Evolutionary conservation across 1,140 invertebrate genomes (phyloP).

Genomic region (Heliconius congener): DNA sequence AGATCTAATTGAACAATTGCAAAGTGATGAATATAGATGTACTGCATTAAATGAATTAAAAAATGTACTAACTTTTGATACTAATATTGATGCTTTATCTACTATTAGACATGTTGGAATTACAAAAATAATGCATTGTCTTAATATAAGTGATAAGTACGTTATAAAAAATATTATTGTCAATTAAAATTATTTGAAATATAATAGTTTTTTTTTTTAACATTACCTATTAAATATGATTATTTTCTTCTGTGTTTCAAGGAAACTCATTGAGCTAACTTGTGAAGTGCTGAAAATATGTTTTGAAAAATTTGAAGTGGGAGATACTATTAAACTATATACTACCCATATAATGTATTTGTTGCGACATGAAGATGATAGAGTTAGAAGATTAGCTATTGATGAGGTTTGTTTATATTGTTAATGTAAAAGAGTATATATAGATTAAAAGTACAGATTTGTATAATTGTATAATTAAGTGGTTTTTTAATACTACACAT

Average conservation of each 20-base stretch:
- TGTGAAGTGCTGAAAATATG: slow-evolving; percentile 83
- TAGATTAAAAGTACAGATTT: too few species aligned
- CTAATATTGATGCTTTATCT: slow-evolving; percentile 39
- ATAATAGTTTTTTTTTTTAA: too few species aligned
- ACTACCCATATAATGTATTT: slow-evolving; percentile 78
- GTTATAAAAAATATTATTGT: slow-evolving; percentile 12
- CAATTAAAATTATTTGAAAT: too few species aligned
- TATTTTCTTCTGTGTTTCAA: slow-evolving; percentile 47
- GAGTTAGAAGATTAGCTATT: slow-evolving; percentile 81
- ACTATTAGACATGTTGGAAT: slow-evolving; percentile 60
- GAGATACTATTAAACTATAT: slow-evolving; percentile 77
- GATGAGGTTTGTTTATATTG: slow-evolving; percentile 67
- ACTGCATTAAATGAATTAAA: slow-evolving; percentile 64
- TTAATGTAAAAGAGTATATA: slow-evolving; percentile 19
- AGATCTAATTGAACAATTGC: slow-evolving; percentile 51
- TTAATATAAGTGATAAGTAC: slow-evolving; percentile 60
- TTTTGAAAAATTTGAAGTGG: slow-evolving; percentile 80
- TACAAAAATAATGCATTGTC: slow-evolving; percentile 62
- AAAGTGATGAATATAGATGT: slow-evolving; percentile 52
- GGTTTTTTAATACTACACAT: too few species aligned
- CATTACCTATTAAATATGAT: neutral
- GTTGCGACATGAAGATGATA: slow-evolving; percentile 79
- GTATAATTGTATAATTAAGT: too few species aligned
- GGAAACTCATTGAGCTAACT: slow-evolving; percentile 80
- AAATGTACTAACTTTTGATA: slow-evolving; percentile 47